phyloP scores from a whole-genome alignment of 2,113 vertebrate genomes.

The Bubo bubo region DNA sequence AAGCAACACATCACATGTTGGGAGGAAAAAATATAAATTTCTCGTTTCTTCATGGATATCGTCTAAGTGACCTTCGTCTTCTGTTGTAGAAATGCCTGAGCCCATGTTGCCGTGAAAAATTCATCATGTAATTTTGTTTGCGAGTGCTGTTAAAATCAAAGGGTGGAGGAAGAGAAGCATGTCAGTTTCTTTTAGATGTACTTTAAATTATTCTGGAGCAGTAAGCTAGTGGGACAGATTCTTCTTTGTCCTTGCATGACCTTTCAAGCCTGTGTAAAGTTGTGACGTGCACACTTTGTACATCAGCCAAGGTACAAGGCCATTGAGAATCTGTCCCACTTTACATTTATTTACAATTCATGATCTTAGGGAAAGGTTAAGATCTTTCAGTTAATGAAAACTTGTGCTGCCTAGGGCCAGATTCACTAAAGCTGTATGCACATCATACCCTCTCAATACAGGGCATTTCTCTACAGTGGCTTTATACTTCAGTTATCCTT shows the following conservation, averaged over 20 bases:
- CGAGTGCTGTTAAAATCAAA: slow-evolving; percentile 88
- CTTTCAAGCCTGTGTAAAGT: background rate
- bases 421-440: slow-evolving; percentile 45
- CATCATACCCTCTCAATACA: background rate
- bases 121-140: slow-evolving; percentile 99
- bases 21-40: slow-evolving; percentile 72
- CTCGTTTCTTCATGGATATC: slow-evolving; percentile 83
- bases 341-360: background rate
- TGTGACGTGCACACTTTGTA: background rate
- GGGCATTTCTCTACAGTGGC: background rate
- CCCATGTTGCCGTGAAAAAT: slow-evolving; percentile 97
- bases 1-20: slow-evolving; percentile 77
- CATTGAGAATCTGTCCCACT: slow-evolving; percentile 18
- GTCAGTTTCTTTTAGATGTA: slow-evolving; percentile 53
- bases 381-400: background rate
- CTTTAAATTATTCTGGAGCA: background rate
- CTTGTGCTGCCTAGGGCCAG: slow-evolving; percentile 9
- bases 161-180: slow-evolving; percentile 33
- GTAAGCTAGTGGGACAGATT: slow-evolving; percentile 1
- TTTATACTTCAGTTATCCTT: background rate
- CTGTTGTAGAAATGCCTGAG: slow-evolving; percentile 97
- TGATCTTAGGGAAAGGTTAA: background rate
- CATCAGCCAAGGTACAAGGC: background rate
- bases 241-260: background rate
- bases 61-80: slow-evolving; percentile 94